These are phyloP conservation scores for Argopecten irradians DNA, from an alignment of 1,140 invertebrate genomes.

Conservation along the genomic window DNA sequence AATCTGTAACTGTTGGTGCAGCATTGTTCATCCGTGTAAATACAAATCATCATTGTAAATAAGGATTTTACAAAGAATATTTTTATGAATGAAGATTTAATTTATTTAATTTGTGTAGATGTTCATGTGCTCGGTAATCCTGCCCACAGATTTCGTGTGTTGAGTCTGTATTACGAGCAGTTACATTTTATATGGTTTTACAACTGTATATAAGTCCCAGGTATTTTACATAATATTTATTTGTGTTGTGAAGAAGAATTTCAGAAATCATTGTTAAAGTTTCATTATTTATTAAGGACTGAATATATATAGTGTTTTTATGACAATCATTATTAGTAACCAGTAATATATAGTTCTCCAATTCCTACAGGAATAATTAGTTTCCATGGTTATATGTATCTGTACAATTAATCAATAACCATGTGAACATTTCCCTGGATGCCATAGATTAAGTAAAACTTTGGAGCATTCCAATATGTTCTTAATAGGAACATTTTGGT, in stretches of 20 bases:
- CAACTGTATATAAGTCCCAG: neutral
- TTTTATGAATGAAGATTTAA: slow-evolving; percentile 23
- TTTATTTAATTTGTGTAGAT: neutral
- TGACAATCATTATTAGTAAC: neutral
- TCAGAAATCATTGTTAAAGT: neutral
- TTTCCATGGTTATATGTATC: neutral
- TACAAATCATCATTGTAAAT: neutral
- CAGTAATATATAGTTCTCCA: neutral
- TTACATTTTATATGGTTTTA: neutral
- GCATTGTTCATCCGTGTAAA: neutral
- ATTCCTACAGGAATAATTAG: too few relatives aligned
- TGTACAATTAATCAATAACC: too few relatives aligned
- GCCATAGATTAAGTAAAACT: too few relatives aligned
- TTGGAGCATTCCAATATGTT: too few relatives aligned
- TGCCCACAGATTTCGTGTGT: neutral
- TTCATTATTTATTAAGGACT: neutral
- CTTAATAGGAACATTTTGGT: too few relatives aligned
- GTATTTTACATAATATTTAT: neutral
- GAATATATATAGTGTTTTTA: too few relatives aligned
- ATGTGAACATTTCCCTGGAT: too few relatives aligned
- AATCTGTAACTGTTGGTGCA: neutral
- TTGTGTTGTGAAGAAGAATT: neutral
- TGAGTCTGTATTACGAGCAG: neutral
- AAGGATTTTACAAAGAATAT: neutral
- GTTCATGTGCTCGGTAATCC: neutral